Evolutionary conservation across 2,113 vertebrate species (phyloP).

Genomic region (Podarcis muralis): DNA sequence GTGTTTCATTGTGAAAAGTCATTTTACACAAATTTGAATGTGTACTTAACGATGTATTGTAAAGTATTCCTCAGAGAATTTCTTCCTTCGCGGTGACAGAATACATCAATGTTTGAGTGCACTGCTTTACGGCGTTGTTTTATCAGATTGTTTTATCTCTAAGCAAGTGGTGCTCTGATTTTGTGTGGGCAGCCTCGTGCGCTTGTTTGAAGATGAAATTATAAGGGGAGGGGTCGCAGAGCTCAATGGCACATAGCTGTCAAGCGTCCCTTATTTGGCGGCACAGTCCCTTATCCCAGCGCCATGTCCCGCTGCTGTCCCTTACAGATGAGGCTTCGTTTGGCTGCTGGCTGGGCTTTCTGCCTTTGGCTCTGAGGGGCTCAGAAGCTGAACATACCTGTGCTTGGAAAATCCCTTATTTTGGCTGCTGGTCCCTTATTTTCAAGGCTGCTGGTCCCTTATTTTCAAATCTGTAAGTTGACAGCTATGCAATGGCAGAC

Average conservation of each 20-base stretch:
- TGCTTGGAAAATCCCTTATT: too few species aligned
- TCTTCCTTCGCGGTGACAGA: not conserved
- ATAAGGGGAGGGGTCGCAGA: not conserved
- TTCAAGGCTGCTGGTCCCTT: too few species aligned
- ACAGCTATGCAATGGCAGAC: not conserved
- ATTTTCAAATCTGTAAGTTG: too few species aligned
- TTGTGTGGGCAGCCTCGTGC: not conserved
- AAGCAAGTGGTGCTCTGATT: not conserved
- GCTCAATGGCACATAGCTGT: not conserved
- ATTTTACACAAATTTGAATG: not conserved
- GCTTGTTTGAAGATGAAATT: not conserved
- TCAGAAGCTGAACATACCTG: too few species aligned
- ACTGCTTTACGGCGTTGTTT: not conserved
- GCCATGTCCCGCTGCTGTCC: too few species aligned
- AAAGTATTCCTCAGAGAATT: conserved; percentile 32
- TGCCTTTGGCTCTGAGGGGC: too few species aligned
- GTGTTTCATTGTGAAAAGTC: conserved; percentile 51
- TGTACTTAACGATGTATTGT: conserved; percentile 34
- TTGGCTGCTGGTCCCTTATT: too few species aligned
- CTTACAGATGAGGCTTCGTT: too few species aligned
- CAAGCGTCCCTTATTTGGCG: too few species aligned
- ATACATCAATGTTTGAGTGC: not conserved
- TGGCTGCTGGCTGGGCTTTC: too few species aligned
- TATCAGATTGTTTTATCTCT: not conserved
- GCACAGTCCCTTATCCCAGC: too few species aligned